These are phyloP conservation scores for Brachyhypopomus gauderio DNA, from an alignment of 2,113 vertebrate species.

Conservation along the genomic window DNA sequence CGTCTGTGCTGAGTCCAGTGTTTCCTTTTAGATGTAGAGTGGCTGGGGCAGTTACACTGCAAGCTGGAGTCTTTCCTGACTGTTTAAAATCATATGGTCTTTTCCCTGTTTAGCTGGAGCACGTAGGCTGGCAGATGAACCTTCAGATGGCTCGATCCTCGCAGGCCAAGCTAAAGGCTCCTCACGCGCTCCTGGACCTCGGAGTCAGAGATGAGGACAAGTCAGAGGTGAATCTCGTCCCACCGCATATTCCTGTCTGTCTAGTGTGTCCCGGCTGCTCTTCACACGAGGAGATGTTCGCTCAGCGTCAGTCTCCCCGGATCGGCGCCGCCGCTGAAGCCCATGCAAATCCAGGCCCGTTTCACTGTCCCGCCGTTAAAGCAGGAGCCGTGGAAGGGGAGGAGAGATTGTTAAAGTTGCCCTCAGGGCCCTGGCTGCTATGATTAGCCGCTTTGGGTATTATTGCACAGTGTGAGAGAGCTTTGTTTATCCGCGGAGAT, in stretches of 20 bases:
- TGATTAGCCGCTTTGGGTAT: constrained; percentile 7
- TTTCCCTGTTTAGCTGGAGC: constrained; percentile 82
- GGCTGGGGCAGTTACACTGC: not conserved
- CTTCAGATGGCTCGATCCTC: constrained; percentile 91
- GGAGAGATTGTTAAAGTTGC: constrained; percentile 67
- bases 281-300: constrained; percentile 3
- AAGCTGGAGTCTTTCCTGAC: not conserved
- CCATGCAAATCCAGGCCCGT: constrained; percentile 59
- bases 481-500: not conserved
- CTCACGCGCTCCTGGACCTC: constrained; percentile 86
- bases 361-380: constrained; percentile 60
- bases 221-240: constrained; percentile 78
- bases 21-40: too few relatives aligned
- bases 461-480: not conserved
- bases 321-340: constrained; percentile 49
- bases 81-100: not conserved
- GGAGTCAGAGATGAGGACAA: constrained; percentile 82
- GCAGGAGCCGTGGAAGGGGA: constrained; percentile 54
- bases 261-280: not conserved
- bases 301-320: constrained; percentile 10
- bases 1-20: too few relatives aligned
- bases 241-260: not conserved
- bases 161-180: constrained; percentile 86
- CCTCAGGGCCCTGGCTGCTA: constrained; percentile 52
- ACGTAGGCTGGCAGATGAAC: constrained; percentile 91